A percentile compares a stretch with the other conserved stretches of the same genome.
Evolutionary conservation across 2,113 vertebrate species (phyloP).

Genomic region (Gasterosteus aculeatus): DNA sequence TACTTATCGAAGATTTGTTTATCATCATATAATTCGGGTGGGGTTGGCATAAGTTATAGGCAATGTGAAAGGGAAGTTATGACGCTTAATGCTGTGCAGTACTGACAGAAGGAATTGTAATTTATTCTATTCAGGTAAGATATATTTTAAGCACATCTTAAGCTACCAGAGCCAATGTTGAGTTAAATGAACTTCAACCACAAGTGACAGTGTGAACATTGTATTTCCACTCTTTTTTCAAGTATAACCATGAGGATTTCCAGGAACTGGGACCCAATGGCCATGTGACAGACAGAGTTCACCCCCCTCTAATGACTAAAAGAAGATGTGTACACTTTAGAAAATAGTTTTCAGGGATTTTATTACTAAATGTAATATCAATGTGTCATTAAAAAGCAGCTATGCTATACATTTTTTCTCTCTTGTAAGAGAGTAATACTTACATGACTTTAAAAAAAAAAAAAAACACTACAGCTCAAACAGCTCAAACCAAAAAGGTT

Average conservation of each 20-base stretch:
- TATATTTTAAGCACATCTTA: too few species aligned
- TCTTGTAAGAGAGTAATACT: neutral
- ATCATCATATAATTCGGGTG: slow-evolving; percentile 15
- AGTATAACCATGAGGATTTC: slow-evolving; percentile 34
- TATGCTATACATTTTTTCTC: neutral
- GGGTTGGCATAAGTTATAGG: slow-evolving; percentile 1
- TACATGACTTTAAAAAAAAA: too few species aligned
- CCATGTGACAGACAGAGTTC: neutral
- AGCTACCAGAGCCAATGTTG: neutral
- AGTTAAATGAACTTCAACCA: neutral
- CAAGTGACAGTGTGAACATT: slow-evolving; percentile 33
- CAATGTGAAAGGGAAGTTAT: neutral
- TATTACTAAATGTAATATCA: neutral
- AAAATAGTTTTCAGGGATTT: neutral
- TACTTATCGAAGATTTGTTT: slow-evolving; percentile 38
- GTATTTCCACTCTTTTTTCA: slow-evolving; percentile 16
- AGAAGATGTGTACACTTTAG: too few species aligned
- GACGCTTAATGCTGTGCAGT: neutral
- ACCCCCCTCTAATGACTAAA: neutral
- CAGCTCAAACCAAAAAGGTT: neutral
- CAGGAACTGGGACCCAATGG: neutral
- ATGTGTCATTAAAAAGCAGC: neutral
- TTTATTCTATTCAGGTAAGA: neutral
- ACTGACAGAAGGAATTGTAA: neutral
- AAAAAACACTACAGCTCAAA: neutral